Evolutionary conservation across 2,888 invertebrate species (phyloP).

Genomic region (Seira musarum): DNA sequence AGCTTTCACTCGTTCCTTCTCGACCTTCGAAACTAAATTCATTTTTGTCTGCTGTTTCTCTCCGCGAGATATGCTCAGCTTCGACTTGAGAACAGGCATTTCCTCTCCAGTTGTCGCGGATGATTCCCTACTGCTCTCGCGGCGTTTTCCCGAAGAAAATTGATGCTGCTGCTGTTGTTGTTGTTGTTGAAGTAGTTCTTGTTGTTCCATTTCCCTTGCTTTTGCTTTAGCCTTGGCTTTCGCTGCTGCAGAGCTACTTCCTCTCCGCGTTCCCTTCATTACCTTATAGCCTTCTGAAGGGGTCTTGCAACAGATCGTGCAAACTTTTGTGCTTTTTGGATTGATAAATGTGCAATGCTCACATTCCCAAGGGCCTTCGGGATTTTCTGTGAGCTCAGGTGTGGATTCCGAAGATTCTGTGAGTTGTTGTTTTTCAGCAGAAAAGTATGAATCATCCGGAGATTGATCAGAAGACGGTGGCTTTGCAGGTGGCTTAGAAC

Average conservation of each 20-base stretch:
- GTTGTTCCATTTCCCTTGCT: slow-evolving; percentile 17
- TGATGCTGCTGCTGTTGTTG: slow-evolving; percentile 5
- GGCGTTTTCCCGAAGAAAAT: background rate
- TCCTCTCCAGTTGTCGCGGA: slow-evolving; percentile 31
- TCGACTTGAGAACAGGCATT: slow-evolving; percentile 67
- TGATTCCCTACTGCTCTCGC: slow-evolving; percentile 21
- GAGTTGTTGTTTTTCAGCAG: slow-evolving; percentile 43
- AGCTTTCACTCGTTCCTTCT: slow-evolving; percentile 50
- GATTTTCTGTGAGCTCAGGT: slow-evolving; percentile 55
- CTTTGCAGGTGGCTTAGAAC: slow-evolving; percentile 41
- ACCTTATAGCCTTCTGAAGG: slow-evolving; percentile 47
- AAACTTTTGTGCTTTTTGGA: slow-evolving; percentile 84
- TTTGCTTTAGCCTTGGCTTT: slow-evolving; percentile 32
- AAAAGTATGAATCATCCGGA: slow-evolving; percentile 59
- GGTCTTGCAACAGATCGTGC: slow-evolving; percentile 90
- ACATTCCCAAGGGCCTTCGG: slow-evolving; percentile 81
- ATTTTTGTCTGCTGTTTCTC: slow-evolving; percentile 62
- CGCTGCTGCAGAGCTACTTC: background rate
- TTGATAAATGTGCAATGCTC: slow-evolving; percentile 93
- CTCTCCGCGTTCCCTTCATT: slow-evolving; percentile 31
- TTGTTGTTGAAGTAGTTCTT: background rate
- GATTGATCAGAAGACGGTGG: slow-evolving; percentile 47
- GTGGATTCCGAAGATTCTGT: slow-evolving; percentile 52
- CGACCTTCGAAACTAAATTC: slow-evolving; percentile 55
- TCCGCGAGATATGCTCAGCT: slow-evolving; percentile 65